phyloP scores from a whole-genome alignment of 2,113 vertebrate species.

The Laterallus jamaicensis region DNA sequence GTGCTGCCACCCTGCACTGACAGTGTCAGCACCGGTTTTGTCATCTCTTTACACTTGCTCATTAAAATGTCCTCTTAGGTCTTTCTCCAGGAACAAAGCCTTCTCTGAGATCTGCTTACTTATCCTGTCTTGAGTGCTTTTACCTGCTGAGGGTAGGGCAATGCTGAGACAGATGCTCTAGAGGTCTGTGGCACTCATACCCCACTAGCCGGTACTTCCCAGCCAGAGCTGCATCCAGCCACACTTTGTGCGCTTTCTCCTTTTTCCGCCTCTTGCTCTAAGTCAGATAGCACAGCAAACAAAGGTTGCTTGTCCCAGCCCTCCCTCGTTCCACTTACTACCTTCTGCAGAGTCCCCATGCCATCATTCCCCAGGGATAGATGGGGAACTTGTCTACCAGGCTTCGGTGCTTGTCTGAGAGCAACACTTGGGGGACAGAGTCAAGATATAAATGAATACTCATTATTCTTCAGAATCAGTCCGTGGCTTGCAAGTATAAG shows the following conservation, averaged over 20 bases:
- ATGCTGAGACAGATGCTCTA: neutral
- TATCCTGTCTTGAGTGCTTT: neutral
- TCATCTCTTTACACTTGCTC: neutral
- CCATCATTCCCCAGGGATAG: neutral
- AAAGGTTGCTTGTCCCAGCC: neutral
- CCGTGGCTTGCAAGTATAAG: neutral
- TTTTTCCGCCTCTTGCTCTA: neutral
- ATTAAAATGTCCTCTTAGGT: neutral
- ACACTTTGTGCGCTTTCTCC: neutral
- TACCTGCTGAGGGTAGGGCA: neutral
- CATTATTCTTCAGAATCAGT: neutral
- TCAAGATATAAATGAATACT: slow-evolving; percentile 40
- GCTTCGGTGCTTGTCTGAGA: neutral
- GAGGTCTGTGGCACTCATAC: neutral
- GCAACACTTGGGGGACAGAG: neutral
- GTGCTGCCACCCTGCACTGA: neutral
- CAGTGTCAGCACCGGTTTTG: neutral
- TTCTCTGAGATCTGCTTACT: neutral
- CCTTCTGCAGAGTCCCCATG: neutral
- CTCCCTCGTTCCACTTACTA: too few relatives aligned
- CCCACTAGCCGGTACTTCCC: neutral
- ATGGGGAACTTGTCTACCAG: neutral
- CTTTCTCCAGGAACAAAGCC: neutral
- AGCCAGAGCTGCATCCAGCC: neutral
- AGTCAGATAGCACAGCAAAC: neutral